phyloP scores from a whole-genome alignment of 2,113 vertebrate species.

The Xenotilapia leptura region DNA sequence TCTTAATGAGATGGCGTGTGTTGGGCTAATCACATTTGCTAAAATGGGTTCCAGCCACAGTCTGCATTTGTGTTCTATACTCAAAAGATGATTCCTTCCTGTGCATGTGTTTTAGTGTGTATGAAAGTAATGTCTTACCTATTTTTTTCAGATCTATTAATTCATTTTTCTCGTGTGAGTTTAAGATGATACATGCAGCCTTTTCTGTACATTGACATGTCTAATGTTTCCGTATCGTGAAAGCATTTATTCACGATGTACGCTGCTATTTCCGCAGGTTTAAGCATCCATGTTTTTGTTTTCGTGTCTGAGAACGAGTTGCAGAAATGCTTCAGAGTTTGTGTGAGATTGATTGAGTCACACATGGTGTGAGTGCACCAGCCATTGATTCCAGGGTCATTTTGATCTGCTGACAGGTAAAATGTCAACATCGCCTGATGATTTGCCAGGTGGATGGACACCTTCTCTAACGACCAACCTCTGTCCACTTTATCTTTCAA shows the following conservation, averaged over 20 bases:
- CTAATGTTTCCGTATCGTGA: not conserved
- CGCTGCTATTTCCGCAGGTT: not conserved
- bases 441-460: not conserved
- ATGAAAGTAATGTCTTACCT: not conserved
- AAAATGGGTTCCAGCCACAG: constrained; percentile 45
- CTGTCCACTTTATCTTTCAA: not conserved
- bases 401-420: not conserved
- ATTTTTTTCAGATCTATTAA: not conserved
- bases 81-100: not conserved
- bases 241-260: not conserved
- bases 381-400: not conserved
- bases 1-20: constrained; percentile 52
- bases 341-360: not conserved
- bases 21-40: constrained; percentile 52
- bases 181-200: not conserved
- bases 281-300: not conserved
- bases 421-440: not conserved
- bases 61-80: constrained; percentile 12
- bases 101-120: not conserved
- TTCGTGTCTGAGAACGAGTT: not conserved
- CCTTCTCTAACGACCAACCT: not conserved
- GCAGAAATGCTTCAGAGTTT: not conserved
- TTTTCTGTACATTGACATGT: not conserved
- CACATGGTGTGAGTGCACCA: not conserved
- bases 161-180: not conserved